Evolutionary conservation across 2,888 invertebrate species (phyloP).

Genomic region (Poecilus cupreus): DNA sequence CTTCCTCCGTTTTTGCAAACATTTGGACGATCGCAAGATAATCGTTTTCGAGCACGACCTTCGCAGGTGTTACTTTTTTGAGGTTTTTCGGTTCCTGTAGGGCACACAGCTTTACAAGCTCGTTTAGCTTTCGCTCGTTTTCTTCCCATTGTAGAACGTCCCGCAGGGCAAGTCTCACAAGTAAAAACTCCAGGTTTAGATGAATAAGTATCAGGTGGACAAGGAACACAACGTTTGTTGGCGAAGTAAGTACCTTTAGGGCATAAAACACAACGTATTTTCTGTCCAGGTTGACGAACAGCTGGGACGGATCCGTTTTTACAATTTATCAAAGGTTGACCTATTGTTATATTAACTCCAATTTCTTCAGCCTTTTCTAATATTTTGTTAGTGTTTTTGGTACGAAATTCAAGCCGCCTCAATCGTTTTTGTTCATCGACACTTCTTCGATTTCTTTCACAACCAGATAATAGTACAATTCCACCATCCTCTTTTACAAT

Average conservation of each 20-base stretch:
- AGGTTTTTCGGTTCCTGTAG: constrained; percentile 26
- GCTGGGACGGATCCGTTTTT: constrained; percentile 54
- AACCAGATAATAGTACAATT: constrained; percentile 23
- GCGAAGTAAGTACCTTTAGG: constrained; percentile 80
- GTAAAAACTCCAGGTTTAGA: constrained; percentile 74
- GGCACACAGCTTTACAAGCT: constrained; percentile 47
- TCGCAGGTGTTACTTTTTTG: constrained; percentile 34
- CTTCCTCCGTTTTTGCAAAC: constrained; percentile 53
- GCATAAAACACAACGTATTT: constrained; percentile 74
- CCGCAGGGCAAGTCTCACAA: constrained; percentile 77
- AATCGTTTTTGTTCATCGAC: constrained; percentile 7
- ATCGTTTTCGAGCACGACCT: constrained; percentile 1
- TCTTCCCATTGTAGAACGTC: constrained; percentile 72
- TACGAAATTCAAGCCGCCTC: constrained; percentile 37
- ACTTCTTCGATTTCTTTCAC: constrained; percentile 35
- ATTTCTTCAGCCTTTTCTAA: constrained; percentile 37
- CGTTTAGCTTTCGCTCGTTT: constrained; percentile 61
- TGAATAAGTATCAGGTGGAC: constrained; percentile 77
- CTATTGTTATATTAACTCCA: constrained; percentile 37
- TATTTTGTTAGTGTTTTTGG: constrained; percentile 37
- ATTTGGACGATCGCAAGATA: constrained; percentile 42
- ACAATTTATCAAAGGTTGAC: constrained; percentile 38
- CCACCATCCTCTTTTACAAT: constrained; percentile 53
- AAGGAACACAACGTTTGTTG: constrained; percentile 74
- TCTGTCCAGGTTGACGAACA: constrained; percentile 6